A percentile compares a stretch with the other conserved stretches of the same genome.
Evolutionary conservation across 1,140 invertebrate genomes (phyloP).

Genomic region (Heliothis subflexa): DNA sequence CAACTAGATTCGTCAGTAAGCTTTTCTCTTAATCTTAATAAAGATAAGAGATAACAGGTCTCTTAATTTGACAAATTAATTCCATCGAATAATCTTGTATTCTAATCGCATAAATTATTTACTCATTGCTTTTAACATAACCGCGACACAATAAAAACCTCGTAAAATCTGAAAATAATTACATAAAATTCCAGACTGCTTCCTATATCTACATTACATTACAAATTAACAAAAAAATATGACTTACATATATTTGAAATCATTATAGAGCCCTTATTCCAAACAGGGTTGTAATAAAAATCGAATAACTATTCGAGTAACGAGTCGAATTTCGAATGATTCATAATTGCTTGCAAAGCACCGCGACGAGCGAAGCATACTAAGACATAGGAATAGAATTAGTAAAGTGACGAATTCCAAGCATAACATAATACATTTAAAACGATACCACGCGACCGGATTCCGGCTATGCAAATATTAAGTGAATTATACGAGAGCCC

Average conservation of each 20-base stretch:
- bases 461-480: constrained; percentile 34
- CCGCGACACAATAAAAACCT: constrained; percentile 13
- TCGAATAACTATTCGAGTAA: too few relatives aligned
- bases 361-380: too few relatives aligned
- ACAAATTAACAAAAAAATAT: too few relatives aligned
- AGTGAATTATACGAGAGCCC: constrained; percentile 30
- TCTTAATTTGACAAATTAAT: constrained; percentile 10
- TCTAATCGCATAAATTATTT: background rate
- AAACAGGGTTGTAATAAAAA: too few relatives aligned
- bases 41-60: background rate
- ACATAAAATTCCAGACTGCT: background rate
- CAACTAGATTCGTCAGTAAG: background rate
- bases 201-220: too few relatives aligned
- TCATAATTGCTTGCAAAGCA: too few relatives aligned
- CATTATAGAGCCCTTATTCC: background rate
- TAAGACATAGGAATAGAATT: background rate
- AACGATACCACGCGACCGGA: constrained; percentile 35
- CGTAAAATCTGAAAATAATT: background rate
- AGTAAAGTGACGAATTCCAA: constrained; percentile 29
- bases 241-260: background rate
- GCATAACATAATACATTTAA: constrained; percentile 26
- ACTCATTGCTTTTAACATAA: background rate
- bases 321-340: too few relatives aligned
- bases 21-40: background rate
- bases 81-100: background rate